A percentile compares a stretch with the other conserved stretches of the same genome.
These are phyloP conservation scores for Hystrix brachyura DNA, from an alignment of 2,113 vertebrate species.

Conservation along the genomic window DNA sequence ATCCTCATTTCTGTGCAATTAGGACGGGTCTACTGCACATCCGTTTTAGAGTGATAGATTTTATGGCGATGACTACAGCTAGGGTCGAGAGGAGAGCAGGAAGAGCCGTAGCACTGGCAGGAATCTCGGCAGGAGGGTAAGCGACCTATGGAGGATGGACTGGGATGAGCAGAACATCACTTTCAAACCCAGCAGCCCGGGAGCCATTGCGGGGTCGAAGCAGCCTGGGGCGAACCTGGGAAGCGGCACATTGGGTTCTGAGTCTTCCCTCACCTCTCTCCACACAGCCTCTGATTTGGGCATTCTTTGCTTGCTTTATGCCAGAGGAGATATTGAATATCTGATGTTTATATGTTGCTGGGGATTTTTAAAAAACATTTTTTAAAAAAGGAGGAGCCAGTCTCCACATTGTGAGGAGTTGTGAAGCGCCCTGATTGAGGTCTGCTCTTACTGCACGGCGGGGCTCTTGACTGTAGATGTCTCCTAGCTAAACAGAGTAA, in stretches of 20 bases:
- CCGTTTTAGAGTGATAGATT: background rate
- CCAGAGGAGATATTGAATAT: background rate
- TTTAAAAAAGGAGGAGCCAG: background rate
- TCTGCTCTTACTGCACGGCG: background rate
- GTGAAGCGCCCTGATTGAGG: background rate
- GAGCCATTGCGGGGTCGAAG: background rate
- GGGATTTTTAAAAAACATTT: background rate
- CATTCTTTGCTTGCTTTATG: background rate
- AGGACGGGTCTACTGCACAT: background rate
- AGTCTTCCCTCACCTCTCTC: background rate
- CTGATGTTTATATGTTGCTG: background rate
- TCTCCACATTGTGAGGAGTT: background rate
- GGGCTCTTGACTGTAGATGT: background rate
- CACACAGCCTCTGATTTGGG: no score
- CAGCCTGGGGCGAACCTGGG: fast-evolving
- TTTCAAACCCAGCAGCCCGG: background rate
- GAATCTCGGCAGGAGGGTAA: background rate
- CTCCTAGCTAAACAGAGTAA: background rate
- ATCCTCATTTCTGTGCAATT: background rate
- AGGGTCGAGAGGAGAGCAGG: background rate
- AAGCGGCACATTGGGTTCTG: background rate
- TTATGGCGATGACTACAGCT: background rate
- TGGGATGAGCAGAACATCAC: background rate
- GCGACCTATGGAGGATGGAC: background rate
- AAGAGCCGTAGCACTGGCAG: background rate